A percentile compares a stretch with the other conserved stretches of the same genome.
These are phyloP conservation scores for Macrocentrus cingulum DNA, from an alignment of 1,140 invertebrate species.

Conservation along the genomic window DNA sequence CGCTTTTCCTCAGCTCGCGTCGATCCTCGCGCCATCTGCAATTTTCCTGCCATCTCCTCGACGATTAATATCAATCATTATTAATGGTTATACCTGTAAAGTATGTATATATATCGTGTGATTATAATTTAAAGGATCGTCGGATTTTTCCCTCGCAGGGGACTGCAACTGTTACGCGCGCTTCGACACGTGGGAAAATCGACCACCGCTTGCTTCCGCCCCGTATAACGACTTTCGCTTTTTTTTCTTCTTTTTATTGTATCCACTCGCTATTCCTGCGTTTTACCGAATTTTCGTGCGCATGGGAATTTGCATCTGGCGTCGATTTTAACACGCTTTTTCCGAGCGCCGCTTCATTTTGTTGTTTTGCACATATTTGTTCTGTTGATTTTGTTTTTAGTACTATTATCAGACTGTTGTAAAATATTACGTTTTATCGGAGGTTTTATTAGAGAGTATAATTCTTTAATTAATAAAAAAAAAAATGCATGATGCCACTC, in stretches of 20 bases:
- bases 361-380: too few species aligned
- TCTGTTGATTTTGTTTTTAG: too few species aligned
- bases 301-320: slow-evolving; percentile 18
- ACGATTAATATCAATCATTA: slow-evolving; percentile 2
- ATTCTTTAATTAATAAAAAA: too few species aligned
- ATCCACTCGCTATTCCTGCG: not conserved
- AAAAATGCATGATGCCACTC: too few species aligned
- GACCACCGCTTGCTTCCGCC: slow-evolving; percentile 20
- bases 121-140: slow-evolving; percentile 22
- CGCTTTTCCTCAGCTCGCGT: too few species aligned
- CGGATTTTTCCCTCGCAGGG: slow-evolving; percentile 37
- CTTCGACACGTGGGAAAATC: slow-evolving; percentile 28
- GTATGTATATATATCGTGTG: not conserved
- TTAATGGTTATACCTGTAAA: not conserved
- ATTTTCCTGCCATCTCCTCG: not conserved
- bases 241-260: slow-evolving; percentile 3
- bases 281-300: slow-evolving; percentile 5
- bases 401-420: too few species aligned
- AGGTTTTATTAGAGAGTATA: too few species aligned
- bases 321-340: not conserved
- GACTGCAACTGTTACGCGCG: slow-evolving; percentile 36
- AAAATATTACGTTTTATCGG: too few species aligned
- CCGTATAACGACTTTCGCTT: slow-evolving; percentile 20
- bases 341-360: too few species aligned
- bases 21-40: not conserved